These are phyloP conservation scores for Heteractis magnifica DNA, from an alignment of 92 coral and sea anemone genomes.

Conservation along the genomic window DNA sequence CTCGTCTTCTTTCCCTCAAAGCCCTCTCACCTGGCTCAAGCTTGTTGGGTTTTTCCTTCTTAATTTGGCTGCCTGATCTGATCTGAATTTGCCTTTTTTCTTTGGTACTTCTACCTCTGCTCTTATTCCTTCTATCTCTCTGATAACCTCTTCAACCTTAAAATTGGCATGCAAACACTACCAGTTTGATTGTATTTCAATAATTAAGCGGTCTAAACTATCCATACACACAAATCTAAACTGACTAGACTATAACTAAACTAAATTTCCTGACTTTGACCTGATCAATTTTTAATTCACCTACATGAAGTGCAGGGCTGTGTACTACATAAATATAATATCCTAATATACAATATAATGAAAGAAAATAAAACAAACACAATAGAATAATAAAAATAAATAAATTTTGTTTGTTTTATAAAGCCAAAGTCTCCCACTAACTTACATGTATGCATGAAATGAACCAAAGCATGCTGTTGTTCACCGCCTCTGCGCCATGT, in stretches of 20 bases:
- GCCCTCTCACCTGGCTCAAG: background rate
- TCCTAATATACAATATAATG: too few species aligned
- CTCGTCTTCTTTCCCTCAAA: background rate
- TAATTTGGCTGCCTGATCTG: background rate
- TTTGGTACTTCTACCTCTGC: background rate
- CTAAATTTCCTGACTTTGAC: too few species aligned
- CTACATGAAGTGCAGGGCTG: too few species aligned
- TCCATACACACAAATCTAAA: too few species aligned
- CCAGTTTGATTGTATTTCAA: background rate
- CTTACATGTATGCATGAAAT: background rate
- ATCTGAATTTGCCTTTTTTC: background rate
- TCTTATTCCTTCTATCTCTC: background rate
- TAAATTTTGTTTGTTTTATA: too few species aligned
- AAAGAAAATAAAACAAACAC: too few species aligned
- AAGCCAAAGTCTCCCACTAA: too few species aligned
- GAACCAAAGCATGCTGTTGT: background rate
- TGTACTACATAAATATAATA: too few species aligned
- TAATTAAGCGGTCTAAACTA: too few species aligned
- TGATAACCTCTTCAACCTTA: background rate
- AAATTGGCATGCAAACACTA: background rate
- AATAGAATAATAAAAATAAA: too few species aligned
- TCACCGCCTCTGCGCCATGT: background rate
- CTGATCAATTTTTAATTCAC: too few species aligned
- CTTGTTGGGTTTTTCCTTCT: background rate
- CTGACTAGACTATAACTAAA: too few species aligned